phyloP scores from a whole-genome alignment of 1,140 invertebrate genomes.

The Drosophila kurseongensis region DNA sequence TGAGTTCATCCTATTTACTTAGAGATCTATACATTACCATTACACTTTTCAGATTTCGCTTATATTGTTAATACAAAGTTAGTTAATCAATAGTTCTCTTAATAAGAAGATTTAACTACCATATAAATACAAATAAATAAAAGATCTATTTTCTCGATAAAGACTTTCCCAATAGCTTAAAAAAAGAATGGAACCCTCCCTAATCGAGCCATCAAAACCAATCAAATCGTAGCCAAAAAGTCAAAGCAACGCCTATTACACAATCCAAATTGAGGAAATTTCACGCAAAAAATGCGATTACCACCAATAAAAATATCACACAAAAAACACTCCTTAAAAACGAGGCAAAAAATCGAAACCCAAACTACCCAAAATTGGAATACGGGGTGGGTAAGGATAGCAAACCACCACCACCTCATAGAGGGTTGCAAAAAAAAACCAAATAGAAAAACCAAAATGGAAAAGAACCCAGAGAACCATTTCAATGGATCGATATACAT shows the following conservation, averaged over 20 bases:
- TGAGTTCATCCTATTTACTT: no score
- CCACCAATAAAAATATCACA: slow-evolving; percentile 72
- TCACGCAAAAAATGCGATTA: slow-evolving; percentile 69
- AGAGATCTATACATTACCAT: no score
- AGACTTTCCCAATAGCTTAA: not conserved
- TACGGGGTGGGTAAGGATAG: slow-evolving; percentile 54
- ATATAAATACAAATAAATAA: no score
- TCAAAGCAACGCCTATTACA: slow-evolving; percentile 67
- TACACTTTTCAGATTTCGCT: no score
- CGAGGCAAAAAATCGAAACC: slow-evolving; percentile 25
- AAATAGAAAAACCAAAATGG: slow-evolving; percentile 25
- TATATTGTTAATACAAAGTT: no score
- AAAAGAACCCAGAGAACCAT: slow-evolving; percentile 32
- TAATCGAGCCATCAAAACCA: slow-evolving; percentile 43
- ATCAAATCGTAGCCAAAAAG: slow-evolving; percentile 64
- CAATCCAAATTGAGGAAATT: slow-evolving; percentile 53
- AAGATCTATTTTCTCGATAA: no score
- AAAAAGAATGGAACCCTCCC: slow-evolving; percentile 2
- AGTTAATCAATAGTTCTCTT: no score
- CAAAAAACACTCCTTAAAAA: slow-evolving; percentile 36
- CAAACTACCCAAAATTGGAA: slow-evolving; percentile 38
- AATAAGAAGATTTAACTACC: no score
- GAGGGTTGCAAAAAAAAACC: slow-evolving; percentile 64
- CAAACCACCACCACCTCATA: slow-evolving; percentile 58
- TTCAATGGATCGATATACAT: slow-evolving; percentile 61